Base-by-base conservation (phyloP, 2,888 invertebrate species). In the Leptinotarsa rubiginosa region DNA sequence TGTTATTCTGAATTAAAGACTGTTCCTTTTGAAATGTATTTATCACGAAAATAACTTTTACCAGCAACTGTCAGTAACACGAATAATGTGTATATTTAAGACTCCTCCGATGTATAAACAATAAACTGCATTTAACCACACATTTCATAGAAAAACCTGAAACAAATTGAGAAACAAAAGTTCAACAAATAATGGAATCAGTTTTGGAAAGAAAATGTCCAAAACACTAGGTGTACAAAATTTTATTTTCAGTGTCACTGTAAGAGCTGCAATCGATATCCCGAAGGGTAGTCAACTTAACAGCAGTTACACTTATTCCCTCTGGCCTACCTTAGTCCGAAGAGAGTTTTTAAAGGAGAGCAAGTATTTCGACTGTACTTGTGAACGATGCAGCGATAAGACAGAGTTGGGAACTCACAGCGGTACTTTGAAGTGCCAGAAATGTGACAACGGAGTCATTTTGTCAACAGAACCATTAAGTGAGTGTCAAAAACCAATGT, bases 311-410 rank as follows among this genome's bases (percentile, higher is more conserved):
- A 94, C 95, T 0, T 92, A 94, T 84, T 91, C 92, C 0, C 86
- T 96, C 22, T 91, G 92, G 72, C 94, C 94, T 0, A 96, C 96
- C 0, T 84, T 92, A 16, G 87, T 92, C 52, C 90, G 96, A 0
- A 90, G 95, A 65, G 91, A 92, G 78, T 92, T 91, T 84, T 88
- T 96, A 3, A 88, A 89, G 70, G 91, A 93, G 83, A 93, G 95
- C 47, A 96, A 96, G 89, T 94, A 93, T 87, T 96, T 96, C 86
- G 90, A 90, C 20, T 96, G 96, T 86, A 90, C 90, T 47, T 96
- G 96, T 81, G 83, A 88, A 3, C 90, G 96, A 69, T 96, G 96
- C 84, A 88, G 90, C 1, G 96, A 96, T 86, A 94, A 95, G 13
- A 93, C 93, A 0, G 96, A 96, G 85, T 87, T 96, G 65, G 94